Conservation (phyloP, 1,140 invertebrate species). For the Zaprionus africanus region DNA sequence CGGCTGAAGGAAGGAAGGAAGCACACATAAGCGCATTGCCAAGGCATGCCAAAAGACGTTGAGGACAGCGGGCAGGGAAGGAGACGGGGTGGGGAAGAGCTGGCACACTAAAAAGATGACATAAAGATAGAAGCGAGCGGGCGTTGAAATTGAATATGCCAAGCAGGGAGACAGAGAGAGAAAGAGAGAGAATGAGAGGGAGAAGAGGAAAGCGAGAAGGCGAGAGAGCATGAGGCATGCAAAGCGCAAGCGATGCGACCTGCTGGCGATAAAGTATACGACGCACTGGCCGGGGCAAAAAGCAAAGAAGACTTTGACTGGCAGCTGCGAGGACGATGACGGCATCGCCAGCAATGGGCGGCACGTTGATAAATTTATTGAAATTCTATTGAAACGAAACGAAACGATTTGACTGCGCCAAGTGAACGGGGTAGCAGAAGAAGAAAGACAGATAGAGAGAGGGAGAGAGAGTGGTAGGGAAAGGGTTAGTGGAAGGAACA, state of each 20-base stretch:
- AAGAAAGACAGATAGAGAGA: background rate
- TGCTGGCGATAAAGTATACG: slow-evolving; percentile 66
- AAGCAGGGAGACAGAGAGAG: background rate
- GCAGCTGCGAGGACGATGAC: slow-evolving; percentile 3
- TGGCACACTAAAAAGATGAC: slow-evolving; percentile 78
- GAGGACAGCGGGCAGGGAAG: slow-evolving; percentile 25
- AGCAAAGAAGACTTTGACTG: slow-evolving; percentile 23
- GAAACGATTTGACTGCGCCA: slow-evolving; percentile 77
- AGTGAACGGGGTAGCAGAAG: slow-evolving; percentile 5
- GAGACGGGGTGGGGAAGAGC: slow-evolving; percentile 3
- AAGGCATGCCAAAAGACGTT: slow-evolving; percentile 52
- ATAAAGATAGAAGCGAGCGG: slow-evolving; percentile 72
- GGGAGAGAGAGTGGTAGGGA: background rate
- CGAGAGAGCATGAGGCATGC: slow-evolving; percentile 41
- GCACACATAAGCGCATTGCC: slow-evolving; percentile 78
- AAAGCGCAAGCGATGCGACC: slow-evolving; percentile 41
- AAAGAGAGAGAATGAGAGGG: background rate
- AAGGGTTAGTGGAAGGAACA: background rate
- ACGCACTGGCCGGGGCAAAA: slow-evolving; percentile 54
- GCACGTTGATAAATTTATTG: slow-evolving; percentile 81
- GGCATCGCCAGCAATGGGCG: slow-evolving; percentile 37
- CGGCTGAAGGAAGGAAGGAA: slow-evolving; percentile 65
- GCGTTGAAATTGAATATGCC: slow-evolving; percentile 75
- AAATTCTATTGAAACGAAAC: slow-evolving; percentile 82
- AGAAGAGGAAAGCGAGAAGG: background rate